These are phyloP conservation scores for Centropyge bicolor DNA, from an alignment of 2,797 vertebrate genomes.

Conservation along the genomic window DNA sequence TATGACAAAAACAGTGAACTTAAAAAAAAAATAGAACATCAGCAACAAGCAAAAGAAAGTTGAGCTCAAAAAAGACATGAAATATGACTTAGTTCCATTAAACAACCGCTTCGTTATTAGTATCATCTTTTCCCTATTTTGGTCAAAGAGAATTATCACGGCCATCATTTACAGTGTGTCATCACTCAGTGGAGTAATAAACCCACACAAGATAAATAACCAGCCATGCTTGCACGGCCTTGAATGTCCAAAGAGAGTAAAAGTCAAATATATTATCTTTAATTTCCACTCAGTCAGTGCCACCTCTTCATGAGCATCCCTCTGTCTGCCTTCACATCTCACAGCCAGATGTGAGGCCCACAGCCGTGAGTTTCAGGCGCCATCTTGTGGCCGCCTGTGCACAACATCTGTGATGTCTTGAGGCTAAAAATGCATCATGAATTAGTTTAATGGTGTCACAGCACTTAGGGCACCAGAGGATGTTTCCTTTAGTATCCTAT, in stretches of 20 bases:
- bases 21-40: background rate
- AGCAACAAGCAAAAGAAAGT: background rate
- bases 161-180: slow-evolving; percentile 19
- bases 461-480: slow-evolving; percentile 1
- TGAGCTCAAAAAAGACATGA: slow-evolving; percentile 9
- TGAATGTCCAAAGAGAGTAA: slow-evolving; percentile 12
- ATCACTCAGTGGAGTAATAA: slow-evolving; percentile 27
- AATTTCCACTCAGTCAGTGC: slow-evolving; percentile 35
- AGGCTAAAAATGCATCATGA: slow-evolving; percentile 12
- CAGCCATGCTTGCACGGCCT: slow-evolving; percentile 4
- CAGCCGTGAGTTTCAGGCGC: slow-evolving; percentile 71
- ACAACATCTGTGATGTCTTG: slow-evolving; percentile 7
- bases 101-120: background rate
- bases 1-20: background rate
- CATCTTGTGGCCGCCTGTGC: slow-evolving; percentile 77
- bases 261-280: slow-evolving; percentile 34
- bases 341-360: slow-evolving; percentile 9
- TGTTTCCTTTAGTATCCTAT: background rate
- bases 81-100: background rate
- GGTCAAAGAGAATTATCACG: slow-evolving; percentile 17
- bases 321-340: slow-evolving; percentile 34
- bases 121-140: slow-evolving; percentile 13
- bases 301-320: slow-evolving; percentile 34
- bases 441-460: background rate
- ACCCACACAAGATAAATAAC: slow-evolving; percentile 18